These are phyloP conservation scores for Ceratoteleas bidentatus DNA, from an alignment of 1,140 invertebrate species.

Conservation along the genomic window DNA sequence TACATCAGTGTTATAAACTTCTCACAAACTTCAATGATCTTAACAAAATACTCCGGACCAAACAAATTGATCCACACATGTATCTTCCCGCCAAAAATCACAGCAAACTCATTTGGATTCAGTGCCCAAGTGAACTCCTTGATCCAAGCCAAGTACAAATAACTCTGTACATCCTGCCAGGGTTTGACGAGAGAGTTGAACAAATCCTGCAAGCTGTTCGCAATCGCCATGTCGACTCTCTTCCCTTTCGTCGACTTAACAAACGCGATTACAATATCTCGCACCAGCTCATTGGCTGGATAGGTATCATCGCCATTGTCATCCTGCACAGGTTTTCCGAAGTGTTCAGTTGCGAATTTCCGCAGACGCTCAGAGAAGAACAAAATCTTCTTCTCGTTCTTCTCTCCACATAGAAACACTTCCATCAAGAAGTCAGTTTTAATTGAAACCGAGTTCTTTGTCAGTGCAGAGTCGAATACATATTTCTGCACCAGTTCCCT, in stretches of 20 bases:
- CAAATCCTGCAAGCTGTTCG: constrained; percentile 6
- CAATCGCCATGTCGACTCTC: constrained; percentile 2
- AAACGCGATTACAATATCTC: background rate
- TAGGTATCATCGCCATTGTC: background rate
- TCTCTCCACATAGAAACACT: background rate
- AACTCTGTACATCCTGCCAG: constrained; percentile 18
- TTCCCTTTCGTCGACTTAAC: background rate
- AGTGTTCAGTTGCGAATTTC: background rate
- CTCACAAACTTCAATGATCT: background rate
- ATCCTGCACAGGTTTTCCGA: constrained; percentile 1
- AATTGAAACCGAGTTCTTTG: background rate
- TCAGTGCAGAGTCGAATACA: constrained; percentile 5
- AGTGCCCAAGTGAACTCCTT: background rate
- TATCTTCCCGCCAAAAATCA: constrained; percentile 1
- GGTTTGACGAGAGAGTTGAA: constrained; percentile 16
- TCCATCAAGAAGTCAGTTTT: constrained; percentile 1
- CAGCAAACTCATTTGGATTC: background rate
- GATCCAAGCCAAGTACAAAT: constrained; percentile 16
- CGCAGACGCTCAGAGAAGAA: background rate
- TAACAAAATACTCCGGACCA: constrained; percentile 7
- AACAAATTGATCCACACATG: constrained; percentile 10
- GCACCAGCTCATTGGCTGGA: constrained; percentile 7
- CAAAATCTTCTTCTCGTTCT: background rate
- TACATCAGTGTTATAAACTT: background rate
- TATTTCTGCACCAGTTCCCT: constrained; percentile 26